phyloP scores from a whole-genome alignment of 2,888 invertebrate species.

The Lacanobia wlatinum region DNA sequence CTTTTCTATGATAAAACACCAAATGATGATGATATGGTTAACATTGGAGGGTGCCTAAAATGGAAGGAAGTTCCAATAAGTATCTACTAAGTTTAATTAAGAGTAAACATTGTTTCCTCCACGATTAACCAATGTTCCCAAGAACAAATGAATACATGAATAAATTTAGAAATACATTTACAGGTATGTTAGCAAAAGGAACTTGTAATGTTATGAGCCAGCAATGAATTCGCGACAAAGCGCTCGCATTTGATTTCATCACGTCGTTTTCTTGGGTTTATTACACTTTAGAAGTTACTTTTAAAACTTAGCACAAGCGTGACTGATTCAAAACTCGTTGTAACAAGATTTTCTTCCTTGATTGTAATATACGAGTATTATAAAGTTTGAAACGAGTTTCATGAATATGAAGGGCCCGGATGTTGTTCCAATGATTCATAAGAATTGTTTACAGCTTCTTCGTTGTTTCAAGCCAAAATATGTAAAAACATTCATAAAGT shows the following conservation, averaged over 20 bases:
- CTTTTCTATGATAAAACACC: neutral
- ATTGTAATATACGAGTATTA: constrained; percentile 38
- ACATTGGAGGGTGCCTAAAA: constrained; percentile 18
- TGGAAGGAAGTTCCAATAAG: constrained; percentile 8
- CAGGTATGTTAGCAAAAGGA: neutral
- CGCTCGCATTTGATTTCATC: constrained; percentile 22
- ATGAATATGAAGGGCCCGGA: constrained; percentile 33
- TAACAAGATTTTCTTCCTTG: constrained; percentile 55
- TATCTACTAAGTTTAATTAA: constrained; percentile 41
- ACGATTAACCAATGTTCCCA: constrained; percentile 15
- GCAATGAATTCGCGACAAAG: constrained; percentile 30
- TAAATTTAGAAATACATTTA: constrained; percentile 1
- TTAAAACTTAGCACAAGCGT: constrained; percentile 56
- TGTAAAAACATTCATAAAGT: constrained; percentile 42
- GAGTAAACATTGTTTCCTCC: constrained; percentile 38
- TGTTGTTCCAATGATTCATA: constrained; percentile 37
- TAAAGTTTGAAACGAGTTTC: constrained; percentile 33
- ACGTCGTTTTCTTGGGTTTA: constrained; percentile 22
- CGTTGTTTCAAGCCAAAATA: constrained; percentile 15
- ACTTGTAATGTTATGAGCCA: neutral
- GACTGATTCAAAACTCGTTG: constrained; percentile 62
- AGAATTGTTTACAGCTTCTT: constrained; percentile 37
- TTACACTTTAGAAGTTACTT: constrained; percentile 51
- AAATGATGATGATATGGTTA: neutral
- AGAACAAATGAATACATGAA: neutral